phyloP scores from a whole-genome alignment of 2,888 invertebrate genomes.

The Lomographa bimaculata region DNA sequence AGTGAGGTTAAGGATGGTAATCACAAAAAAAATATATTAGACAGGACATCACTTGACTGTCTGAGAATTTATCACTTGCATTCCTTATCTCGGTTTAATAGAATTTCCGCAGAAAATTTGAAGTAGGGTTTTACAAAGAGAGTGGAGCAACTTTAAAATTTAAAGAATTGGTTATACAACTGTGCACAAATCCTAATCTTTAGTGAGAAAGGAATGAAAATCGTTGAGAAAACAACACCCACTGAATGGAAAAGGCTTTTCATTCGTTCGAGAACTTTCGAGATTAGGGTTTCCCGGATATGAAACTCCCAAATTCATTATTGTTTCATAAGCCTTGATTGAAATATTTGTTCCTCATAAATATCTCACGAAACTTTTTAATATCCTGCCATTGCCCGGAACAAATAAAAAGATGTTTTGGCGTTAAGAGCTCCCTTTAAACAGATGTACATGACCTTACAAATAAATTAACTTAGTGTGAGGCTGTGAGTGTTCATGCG shows the following conservation, averaged over 20 bases:
- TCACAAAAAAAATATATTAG: too few species aligned
- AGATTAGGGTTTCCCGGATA: constrained; percentile 24
- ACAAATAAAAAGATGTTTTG: too few species aligned
- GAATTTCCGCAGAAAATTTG: constrained; percentile 11
- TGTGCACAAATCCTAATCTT: constrained; percentile 33
- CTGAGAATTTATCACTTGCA: constrained; percentile 15
- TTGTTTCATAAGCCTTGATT: constrained; percentile 21
- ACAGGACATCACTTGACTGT: constrained; percentile 8
- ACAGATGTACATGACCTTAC: too few species aligned
- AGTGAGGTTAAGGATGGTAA: too few species aligned
- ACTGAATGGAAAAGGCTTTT: constrained; percentile 47
- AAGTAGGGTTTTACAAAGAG: constrained; percentile 18
- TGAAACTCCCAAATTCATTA: constrained; percentile 18
- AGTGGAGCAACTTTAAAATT: constrained; percentile 30
- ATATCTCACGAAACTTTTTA: too few species aligned
- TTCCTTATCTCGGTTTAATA: constrained; percentile 13
- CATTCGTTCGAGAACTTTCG: constrained; percentile 36
- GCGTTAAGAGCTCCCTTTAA: too few species aligned
- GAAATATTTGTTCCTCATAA: constrained; percentile 14
- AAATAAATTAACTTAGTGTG: too few species aligned
- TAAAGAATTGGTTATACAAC: constrained; percentile 33
- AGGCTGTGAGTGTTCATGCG: too few species aligned
- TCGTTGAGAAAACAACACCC: constrained; percentile 54
- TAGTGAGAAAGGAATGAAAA: constrained; percentile 47
- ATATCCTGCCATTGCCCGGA: too few species aligned